A percentile compares a stretch with the other conserved stretches of the same genome.
Evolutionary conservation across 1,140 invertebrate genomes (phyloP).

Genomic region (Cryptotermes secundus): DNA sequence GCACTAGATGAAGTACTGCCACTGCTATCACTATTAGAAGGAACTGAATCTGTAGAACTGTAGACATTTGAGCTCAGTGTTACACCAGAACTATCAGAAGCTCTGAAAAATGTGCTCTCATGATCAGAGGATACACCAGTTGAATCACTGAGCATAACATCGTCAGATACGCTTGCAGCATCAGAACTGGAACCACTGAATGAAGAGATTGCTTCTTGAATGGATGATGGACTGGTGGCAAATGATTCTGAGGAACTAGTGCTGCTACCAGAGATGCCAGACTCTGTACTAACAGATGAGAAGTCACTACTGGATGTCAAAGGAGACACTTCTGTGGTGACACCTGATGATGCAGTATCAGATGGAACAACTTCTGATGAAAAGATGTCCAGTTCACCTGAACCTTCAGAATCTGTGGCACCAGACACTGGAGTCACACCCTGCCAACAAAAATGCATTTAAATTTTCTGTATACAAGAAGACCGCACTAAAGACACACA

Average conservation of each 20-base stretch:
- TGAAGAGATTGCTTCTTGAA: not conserved
- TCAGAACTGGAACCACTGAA: conserved; percentile 38
- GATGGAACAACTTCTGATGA: not conserved
- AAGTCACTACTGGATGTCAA: not conserved
- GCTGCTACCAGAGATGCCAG: not conserved
- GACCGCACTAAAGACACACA: no score
- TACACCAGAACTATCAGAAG: conserved; percentile 44
- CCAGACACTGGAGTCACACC: not conserved
- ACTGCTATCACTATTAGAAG: not conserved
- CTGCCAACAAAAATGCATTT: not conserved
- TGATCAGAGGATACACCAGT: conserved; percentile 13
- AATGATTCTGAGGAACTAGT: not conserved
- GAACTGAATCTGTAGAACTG: not conserved
- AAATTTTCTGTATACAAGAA: no score
- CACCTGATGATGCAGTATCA: not conserved
- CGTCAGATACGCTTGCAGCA: conserved; percentile 45
- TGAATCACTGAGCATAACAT: conserved; percentile 62
- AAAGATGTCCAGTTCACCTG: not conserved
- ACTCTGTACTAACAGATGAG: not conserved
- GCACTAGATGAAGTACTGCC: not conserved
- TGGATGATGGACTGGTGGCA: not conserved
- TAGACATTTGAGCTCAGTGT: conserved; percentile 21
- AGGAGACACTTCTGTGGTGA: not conserved
- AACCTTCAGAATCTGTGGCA: not conserved
- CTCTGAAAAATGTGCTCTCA: conserved; percentile 21